phyloP scores from a whole-genome alignment of 35 echinoderm and acorn worm species.

The Hemicentrotus pulcherrimus region DNA sequence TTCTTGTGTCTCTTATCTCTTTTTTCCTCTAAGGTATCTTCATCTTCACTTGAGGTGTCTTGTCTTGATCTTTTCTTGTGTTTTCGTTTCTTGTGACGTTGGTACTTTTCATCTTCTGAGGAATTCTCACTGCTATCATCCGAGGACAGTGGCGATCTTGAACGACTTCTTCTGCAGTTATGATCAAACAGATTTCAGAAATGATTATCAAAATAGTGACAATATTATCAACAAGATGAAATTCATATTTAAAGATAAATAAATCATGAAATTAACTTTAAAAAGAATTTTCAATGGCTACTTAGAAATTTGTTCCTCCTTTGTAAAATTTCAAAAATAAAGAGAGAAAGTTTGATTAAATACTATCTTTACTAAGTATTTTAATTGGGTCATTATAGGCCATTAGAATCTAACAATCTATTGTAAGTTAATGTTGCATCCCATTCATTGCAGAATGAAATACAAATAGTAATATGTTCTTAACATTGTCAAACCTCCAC shows the following conservation, averaged over 20 bases:
- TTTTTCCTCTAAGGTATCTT: neutral
- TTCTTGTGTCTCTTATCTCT: neutral
- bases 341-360: neutral
- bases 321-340: neutral
- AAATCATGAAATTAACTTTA: neutral
- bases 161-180: slow-evolving; percentile 36
- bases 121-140: slow-evolving; percentile 36
- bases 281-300: neutral
- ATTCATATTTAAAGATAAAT: neutral
- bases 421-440: too few relatives aligned
- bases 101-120: neutral
- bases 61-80: neutral
- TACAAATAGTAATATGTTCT: too few relatives aligned
- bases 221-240: neutral
- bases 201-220: neutral
- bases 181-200: neutral
- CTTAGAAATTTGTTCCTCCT: neutral
- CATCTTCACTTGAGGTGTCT: neutral
- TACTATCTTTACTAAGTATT: too few relatives aligned
- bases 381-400: too few relatives aligned
- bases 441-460: too few relatives aligned
- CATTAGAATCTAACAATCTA: too few relatives aligned
- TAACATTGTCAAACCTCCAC: too few relatives aligned
- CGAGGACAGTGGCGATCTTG: slow-evolving; percentile 48
- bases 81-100: neutral